These are phyloP conservation scores for sheep (Ovis aries) DNA, from an alignment of 2,113 vertebrate species.

Conservation along the genomic window DNA sequence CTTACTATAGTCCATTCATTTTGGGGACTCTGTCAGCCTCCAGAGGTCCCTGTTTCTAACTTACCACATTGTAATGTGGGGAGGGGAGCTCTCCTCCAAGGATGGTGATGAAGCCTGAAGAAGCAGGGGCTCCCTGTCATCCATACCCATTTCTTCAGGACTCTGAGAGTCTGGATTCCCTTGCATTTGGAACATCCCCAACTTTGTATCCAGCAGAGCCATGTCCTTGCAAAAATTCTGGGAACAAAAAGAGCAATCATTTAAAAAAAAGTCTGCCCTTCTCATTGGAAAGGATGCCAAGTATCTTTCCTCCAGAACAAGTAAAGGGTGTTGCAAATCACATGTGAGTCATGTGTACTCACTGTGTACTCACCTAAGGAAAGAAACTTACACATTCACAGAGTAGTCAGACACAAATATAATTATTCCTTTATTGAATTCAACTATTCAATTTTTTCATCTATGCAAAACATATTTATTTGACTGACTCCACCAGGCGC, in stretches of 20 bases:
- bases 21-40: background rate
- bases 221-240: conserved; percentile 44
- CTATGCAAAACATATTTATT: background rate
- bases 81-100: background rate
- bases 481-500: background rate
- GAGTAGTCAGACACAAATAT: background rate
- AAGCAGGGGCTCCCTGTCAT: background rate
- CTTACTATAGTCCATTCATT: background rate
- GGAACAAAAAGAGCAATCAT: background rate
- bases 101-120: background rate
- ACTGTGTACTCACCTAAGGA: background rate
- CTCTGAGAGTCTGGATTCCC: background rate
- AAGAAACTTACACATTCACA: background rate
- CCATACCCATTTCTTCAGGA: background rate
- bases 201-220: background rate
- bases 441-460: background rate
- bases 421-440: background rate
- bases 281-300: background rate
- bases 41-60: background rate
- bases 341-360: background rate
- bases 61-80: background rate
- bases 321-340: background rate
- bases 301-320: background rate
- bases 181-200: background rate
- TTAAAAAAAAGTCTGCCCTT: background rate